These are phyloP conservation scores for Allobates femoralis DNA, from an alignment of 2,797 vertebrate species.

Conservation along the genomic window DNA sequence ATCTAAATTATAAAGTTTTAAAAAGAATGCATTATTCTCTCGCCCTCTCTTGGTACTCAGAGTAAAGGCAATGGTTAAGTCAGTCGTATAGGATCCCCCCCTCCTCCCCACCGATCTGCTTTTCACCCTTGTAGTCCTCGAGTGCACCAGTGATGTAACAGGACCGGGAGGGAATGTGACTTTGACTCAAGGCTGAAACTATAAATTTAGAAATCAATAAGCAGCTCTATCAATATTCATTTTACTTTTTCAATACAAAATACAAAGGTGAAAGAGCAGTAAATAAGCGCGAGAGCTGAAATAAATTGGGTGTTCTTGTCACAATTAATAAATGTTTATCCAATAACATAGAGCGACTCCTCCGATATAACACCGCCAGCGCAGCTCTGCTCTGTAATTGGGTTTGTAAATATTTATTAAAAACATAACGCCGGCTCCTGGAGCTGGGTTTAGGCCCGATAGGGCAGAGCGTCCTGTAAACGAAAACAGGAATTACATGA, in stretches of 20 bases:
- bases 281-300: constrained; percentile 79
- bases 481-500: neutral
- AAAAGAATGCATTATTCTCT: neutral
- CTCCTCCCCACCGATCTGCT: neutral
- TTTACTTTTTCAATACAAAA: constrained; percentile 83
- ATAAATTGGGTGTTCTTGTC: constrained; percentile 82
- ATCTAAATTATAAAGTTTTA: neutral
- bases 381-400: constrained; percentile 59
- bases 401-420: constrained; percentile 64
- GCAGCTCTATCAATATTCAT: constrained; percentile 84
- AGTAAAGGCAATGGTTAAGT: neutral
- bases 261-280: constrained; percentile 82
- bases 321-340: constrained; percentile 82
- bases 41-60: neutral
- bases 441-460: neutral
- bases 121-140: constrained; percentile 68
- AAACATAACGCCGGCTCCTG: neutral
- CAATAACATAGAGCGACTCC: constrained; percentile 70
- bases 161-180: constrained; percentile 73
- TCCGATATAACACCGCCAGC: constrained; percentile 65
- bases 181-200: constrained; percentile 77
- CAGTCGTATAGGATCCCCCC: neutral
- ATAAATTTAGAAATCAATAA: constrained; percentile 83
- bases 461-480: neutral
- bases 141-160: constrained; percentile 68